Base-by-base conservation (phyloP, 64 coral and sea anemone species). In the Actinia tenebrosa region DNA sequence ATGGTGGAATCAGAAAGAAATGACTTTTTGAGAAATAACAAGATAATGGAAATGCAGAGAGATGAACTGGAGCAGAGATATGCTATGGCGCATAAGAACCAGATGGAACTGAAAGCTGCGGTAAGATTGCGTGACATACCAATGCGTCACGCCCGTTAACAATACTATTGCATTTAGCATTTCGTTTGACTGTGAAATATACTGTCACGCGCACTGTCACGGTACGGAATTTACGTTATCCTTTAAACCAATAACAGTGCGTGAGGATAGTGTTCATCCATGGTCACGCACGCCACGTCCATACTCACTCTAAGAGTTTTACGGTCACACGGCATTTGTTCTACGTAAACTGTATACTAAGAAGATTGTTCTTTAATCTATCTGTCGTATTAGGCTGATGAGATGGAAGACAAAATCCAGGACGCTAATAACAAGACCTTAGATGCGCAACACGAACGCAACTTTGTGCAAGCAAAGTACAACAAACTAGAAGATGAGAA, bases 1-100 rank as follows among this genome's bases (percentile, higher is more conserved):
- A 88, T 90, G 64, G 97, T 99, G 16, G 97, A 99, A 82, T 89
- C 91, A 22, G 97, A 99, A 69, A 80, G 97, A 54, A 99, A 99
- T 45, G 90, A 99, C 42, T 99, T 99, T 58, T 88, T 95, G 53
- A 90, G 93, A 27, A 99, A 91, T 72, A 99, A 95, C 77, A 99
- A 99, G 47, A 78, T 99, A 14, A 99, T 99, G 90, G 93, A 95
- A 59, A 92, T 95, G 88, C 97, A 99, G 45, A 87, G 71, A n/a
- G 97, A 95, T 72, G 93, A 99, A 54, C 53, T 99, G 20, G 93
- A 99, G 16, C 71, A 78, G 7, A 92, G 97, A 91, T 95, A 95
- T 58, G 88, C 78, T n/a, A 86, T 92, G 71, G 89, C 93, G 11
- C 88, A 95, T 80, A 92, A 94, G 44, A 72, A 93, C 10, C 94